Evolutionary conservation across 64 coral and sea anemone genomes (phyloP), one percentile per base, ranked within the genome.

Genomic region (Pocillopora verrucosa): DNA sequence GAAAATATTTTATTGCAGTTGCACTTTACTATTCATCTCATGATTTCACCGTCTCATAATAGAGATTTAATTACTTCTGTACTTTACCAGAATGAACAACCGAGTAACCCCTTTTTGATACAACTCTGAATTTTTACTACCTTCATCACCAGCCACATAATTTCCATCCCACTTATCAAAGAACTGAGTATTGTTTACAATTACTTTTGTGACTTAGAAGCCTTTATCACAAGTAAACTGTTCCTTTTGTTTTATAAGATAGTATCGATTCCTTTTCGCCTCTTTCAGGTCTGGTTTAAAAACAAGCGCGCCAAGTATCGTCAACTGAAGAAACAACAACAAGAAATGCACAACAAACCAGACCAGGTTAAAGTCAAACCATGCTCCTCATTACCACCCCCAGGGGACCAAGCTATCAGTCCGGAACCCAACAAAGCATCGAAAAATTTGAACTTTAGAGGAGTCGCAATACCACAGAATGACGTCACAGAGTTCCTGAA

Each of bases 311-410:
- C 90, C 11, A 92, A 92, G 80, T 86, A 87, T 41, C 90, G 90
- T n/a, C 90, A 92, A 56, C 83, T 72, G 57, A 92, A 80, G 56
- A 92, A 86, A 80, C 74, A 86, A 78, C 90, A 92, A 92, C 65
- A 76, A 14, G 58, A 75, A 87, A 7, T 36, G 12, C 64, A 83
- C 19, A 74, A n/a, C 16, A 87, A 92, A 87, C 22, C 83, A 60
- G 64, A 85, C 17, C 37, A 38, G 13, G 75, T 68, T 0, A 79
- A 80, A 87, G 24, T 30, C 26, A 87, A 92, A 58, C 34, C 75
- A n/a, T 51, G 41, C 7, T 77, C 63, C 30, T 69, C 83, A 60
- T 45, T 37, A 11, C 59, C 65, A 74, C 60, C 75, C 16, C 74
- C 76, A 92, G 36, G 11, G 11, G 13, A 77, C 10, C 76, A 92